Evolutionary conservation across 2,113 vertebrate species (phyloP), one percentile per base, ranked within the genome.

Genomic region (Athene cunicularia): DNA sequence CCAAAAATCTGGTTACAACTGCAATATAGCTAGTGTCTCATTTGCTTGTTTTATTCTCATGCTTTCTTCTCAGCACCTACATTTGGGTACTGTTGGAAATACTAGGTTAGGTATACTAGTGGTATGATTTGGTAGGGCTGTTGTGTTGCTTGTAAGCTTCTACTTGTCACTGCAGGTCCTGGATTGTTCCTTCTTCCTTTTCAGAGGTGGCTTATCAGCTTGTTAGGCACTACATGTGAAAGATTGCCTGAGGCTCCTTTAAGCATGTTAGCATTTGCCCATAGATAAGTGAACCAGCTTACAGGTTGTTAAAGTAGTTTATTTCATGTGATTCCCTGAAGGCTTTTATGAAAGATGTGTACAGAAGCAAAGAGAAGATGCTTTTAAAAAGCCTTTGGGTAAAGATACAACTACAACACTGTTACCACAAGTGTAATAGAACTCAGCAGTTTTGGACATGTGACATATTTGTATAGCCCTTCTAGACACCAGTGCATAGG

Each of bases 291-390:
- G 80, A 94, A 88, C 75, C 55, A 88, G 55, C 63, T 58, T 94
- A 53, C 56, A 72, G 72, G 63, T 92, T 97, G 94, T 94, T 90
- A 35, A 77, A 89, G 67, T 86, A 59, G 77, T 93, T 93, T 93
- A 62, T 92, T 95, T 96, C n/a, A 74, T 88, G 88, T 83, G 53
- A 41, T 95, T 83, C 50, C 72, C 80, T 83, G 35, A 71, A 88
- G 80, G 72, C 50, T 92, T 93, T 77, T 76, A 9, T 70, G 66
- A 49, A 88, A 58, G 30, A 30, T 41, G 7, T 76, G 21, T 72
- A 30, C 50, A 83, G 80, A 90, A 70, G 14, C 45, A 66, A 10
- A 8, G 47, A 81, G 73, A 86, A 82, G 30, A 52, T 76, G 41
- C 26, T 76, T 86, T 71, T 39, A 11, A 49, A 92, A 92, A 75